Conservation (phyloP, 1,140 invertebrate genomes). For the Micrasema longulum region DNA sequence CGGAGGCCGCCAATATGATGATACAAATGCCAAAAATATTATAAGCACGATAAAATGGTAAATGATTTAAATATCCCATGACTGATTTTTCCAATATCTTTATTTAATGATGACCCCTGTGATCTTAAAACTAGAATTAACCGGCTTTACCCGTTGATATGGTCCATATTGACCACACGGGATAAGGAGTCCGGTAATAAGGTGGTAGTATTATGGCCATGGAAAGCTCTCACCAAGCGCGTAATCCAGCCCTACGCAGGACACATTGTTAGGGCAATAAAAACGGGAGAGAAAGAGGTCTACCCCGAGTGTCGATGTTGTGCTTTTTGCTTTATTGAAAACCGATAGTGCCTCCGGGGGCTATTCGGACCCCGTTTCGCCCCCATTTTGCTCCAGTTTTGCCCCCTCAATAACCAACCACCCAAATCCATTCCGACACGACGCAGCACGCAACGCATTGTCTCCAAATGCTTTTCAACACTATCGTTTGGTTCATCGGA, state of each 20-base stretch:
- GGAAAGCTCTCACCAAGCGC: neutral
- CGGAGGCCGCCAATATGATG: too few relatives aligned
- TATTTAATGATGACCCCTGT: too few relatives aligned
- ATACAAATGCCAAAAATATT: too few relatives aligned
- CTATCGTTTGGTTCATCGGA: neutral
- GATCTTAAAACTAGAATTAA: too few relatives aligned
- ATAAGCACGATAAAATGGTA: too few relatives aligned
- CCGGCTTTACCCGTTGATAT: too few relatives aligned
- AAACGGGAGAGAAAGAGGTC: conserved; percentile 32
- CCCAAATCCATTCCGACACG: conserved; percentile 14
- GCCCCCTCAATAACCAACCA: neutral
- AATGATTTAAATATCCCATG: too few relatives aligned
- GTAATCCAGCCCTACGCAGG: conserved; percentile 8
- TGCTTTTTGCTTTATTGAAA: conserved; percentile 52
- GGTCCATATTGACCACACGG: neutral
- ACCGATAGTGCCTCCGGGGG: conserved; percentile 49
- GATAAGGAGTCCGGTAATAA: neutral
- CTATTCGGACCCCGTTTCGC: conserved; percentile 15
- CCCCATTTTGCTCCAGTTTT: neutral
- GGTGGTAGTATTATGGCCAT: neutral
- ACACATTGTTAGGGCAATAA: conserved; percentile 37
- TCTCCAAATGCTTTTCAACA: conserved; percentile 12
- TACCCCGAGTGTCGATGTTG: conserved; percentile 24
- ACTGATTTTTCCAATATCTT: too few relatives aligned
- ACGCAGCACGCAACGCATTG: conserved; percentile 40